These are phyloP conservation scores for Semicossyphus pulcher DNA, from an alignment of 2,113 vertebrate genomes.

Conservation along the genomic window DNA sequence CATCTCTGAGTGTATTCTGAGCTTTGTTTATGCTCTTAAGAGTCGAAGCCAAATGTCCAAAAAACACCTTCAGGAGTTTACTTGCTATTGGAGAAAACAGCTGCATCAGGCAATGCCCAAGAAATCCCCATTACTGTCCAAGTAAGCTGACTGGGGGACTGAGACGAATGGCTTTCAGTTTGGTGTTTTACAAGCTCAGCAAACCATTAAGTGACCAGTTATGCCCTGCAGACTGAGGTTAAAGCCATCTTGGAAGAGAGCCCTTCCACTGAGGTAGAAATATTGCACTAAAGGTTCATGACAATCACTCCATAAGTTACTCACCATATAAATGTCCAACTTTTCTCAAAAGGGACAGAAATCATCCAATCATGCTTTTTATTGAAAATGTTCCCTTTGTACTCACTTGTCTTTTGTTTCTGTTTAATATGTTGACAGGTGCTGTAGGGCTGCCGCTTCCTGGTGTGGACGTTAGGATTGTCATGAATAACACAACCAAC, in stretches of 20 bases:
- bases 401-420: constrained; percentile 4
- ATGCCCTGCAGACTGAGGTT: constrained; percentile 35
- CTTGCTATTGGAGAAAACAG: constrained; percentile 33
- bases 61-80: constrained; percentile 16
- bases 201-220: constrained; percentile 60
- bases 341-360: neutral
- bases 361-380: neutral
- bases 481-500: constrained; percentile 78
- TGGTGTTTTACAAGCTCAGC: constrained; percentile 57
- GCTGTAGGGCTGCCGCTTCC: constrained; percentile 93
- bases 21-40: neutral
- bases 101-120: constrained; percentile 28
- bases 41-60: constrained; percentile 12
- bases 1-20: neutral
- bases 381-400: neutral
- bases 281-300: constrained; percentile 8
- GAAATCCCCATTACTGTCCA: constrained; percentile 50
- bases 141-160: constrained; percentile 48
- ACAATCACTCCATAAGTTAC: neutral
- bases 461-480: constrained; percentile 87
- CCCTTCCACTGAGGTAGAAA: constrained; percentile 17
- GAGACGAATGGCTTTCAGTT: constrained; percentile 57
- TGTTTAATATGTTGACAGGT: constrained; percentile 80
- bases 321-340: neutral
- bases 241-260: constrained; percentile 19